Conservation (phyloP, 1,140 invertebrate species). For the Diabrotica undecimpunctata region DNA sequence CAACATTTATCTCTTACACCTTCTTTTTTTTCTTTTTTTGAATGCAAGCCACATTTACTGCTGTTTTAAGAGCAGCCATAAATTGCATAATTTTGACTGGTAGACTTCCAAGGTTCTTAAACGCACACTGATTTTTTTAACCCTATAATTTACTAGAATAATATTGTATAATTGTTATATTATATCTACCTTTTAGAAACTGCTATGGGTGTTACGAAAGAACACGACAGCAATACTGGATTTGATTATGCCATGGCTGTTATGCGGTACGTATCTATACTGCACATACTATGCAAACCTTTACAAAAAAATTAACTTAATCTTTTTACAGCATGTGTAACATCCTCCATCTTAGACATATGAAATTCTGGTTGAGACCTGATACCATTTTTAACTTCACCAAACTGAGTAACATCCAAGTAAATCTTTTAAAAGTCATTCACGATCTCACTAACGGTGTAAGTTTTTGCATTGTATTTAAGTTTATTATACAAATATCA, state of each 20-base stretch:
- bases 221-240: constrained; percentile 66
- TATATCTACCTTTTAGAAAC: constrained; percentile 55
- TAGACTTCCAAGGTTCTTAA: too few species aligned
- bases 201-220: constrained; percentile 76
- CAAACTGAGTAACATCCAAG: constrained; percentile 53
- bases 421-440: constrained; percentile 54
- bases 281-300: background rate
- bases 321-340: constrained; percentile 59
- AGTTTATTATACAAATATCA: too few species aligned
- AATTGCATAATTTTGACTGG: too few species aligned
- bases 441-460: constrained; percentile 68
- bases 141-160: too few species aligned
- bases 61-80: too few species aligned
- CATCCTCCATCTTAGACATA: constrained; percentile 74
- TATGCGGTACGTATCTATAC: constrained; percentile 55
- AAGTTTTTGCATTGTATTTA: background rate
- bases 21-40: too few species aligned
- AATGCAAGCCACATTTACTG: too few species aligned
- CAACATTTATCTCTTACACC: too few species aligned
- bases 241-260: constrained; percentile 79
- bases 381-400: constrained; percentile 77
- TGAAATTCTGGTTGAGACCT: constrained; percentile 76
- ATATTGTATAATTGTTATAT: too few species aligned
- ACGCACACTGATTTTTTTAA: too few species aligned
- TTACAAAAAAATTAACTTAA: background rate